Conservation (phyloP, 2,797 vertebrate species). For the Muscicapa comitata region DNA sequence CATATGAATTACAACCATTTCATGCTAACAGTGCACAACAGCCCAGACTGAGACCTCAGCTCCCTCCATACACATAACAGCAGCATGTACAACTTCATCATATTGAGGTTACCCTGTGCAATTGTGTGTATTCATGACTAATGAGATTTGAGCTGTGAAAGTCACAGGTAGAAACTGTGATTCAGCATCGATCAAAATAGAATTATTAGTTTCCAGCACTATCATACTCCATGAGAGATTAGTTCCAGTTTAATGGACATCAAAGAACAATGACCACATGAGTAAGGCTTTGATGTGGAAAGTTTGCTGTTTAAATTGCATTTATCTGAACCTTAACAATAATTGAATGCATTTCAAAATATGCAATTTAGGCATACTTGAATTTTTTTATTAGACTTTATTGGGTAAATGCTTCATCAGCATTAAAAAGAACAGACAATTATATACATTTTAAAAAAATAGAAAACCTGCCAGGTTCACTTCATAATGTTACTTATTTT, state of each 20-base stretch:
- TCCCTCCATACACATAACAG: neutral
- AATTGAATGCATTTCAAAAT: neutral
- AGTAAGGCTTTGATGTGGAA: neutral
- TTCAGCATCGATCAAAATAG: neutral
- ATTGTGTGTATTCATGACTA: neutral
- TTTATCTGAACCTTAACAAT: neutral
- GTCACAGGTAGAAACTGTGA: neutral
- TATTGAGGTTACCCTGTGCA: neutral
- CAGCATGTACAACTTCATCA: neutral
- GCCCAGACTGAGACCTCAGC: neutral
- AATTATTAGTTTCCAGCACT: neutral
- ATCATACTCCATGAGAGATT: neutral
- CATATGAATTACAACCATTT: neutral
- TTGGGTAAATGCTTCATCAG: neutral
- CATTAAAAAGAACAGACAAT: neutral
- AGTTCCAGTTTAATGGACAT: neutral
- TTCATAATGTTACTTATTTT: neutral
- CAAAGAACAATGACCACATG: neutral
- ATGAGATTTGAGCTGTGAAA: neutral
- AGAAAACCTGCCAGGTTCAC: neutral
- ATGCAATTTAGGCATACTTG: neutral
- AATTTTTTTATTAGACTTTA: neutral
- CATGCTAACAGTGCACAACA: neutral
- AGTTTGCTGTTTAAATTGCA: neutral
- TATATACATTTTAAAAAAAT: neutral